These are phyloP conservation scores for Microctenopoma lineatum DNA, from an alignment of 2,797 vertebrate genomes.

Conservation along the genomic window DNA sequence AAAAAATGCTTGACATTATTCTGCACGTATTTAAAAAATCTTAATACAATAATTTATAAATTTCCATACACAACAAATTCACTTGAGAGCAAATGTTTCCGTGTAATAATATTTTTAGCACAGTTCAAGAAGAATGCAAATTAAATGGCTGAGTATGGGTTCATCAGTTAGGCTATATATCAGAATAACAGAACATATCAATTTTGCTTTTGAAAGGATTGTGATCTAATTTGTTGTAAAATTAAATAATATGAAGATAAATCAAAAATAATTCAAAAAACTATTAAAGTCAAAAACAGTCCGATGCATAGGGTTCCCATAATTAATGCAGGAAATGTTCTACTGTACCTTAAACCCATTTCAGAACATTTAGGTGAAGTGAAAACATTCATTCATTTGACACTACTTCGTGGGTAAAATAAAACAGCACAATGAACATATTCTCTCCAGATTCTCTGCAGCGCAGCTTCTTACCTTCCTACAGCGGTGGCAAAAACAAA, in stretches of 20 bases:
- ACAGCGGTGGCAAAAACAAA: conserved; percentile 37
- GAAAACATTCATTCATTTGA: neutral
- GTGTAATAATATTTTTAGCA: conserved; percentile 10
- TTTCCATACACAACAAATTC: neutral
- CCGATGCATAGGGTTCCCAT: neutral
- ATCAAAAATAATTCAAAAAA: neutral
- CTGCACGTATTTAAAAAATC: neutral
- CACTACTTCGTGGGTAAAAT: neutral
- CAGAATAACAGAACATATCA: neutral
- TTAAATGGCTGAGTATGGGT: conserved; percentile 2
- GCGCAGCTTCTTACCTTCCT: conserved; percentile 63
- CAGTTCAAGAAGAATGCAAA: neutral
- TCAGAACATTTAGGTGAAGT: neutral
- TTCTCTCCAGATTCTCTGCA: neutral
- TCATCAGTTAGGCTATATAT: neutral
- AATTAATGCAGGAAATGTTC: neutral
- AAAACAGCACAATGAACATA: neutral
- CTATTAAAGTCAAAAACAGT: neutral
- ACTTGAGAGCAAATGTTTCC: conserved; percentile 5
- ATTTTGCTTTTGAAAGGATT: neutral
- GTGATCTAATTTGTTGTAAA: neutral
- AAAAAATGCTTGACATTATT: neutral
- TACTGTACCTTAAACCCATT: neutral
- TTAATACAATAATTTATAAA: conserved; percentile 23
- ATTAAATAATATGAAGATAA: neutral